Conservation (phyloP, 1,140 invertebrate genomes). For the Kradibia gibbosae region DNA sequence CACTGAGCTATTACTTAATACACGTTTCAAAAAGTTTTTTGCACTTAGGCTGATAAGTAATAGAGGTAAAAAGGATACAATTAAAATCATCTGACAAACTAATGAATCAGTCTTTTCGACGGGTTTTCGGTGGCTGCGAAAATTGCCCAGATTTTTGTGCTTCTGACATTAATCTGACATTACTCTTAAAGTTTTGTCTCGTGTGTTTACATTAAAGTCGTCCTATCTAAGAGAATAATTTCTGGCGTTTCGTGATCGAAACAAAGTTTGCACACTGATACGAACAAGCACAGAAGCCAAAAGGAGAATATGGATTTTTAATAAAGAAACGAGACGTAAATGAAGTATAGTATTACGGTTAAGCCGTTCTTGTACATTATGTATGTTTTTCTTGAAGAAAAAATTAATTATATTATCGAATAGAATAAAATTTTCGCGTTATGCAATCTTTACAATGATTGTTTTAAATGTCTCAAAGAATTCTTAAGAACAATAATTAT, state of each 20-base stretch:
- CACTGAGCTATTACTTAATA: conserved; percentile 12
- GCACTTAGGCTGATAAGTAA: not conserved
- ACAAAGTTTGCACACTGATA: conserved; percentile 39
- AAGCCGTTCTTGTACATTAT: not conserved
- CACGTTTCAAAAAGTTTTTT: not conserved
- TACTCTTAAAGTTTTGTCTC: conserved; percentile 38
- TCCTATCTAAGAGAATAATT: conserved; percentile 29
- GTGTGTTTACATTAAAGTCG: conserved; percentile 39
- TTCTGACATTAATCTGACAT: conserved; percentile 17
- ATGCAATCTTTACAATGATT: not conserved
- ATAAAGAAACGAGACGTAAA: conserved; percentile 42
- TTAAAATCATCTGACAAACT: not conserved
- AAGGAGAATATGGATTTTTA: conserved; percentile 30
- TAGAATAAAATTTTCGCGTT: not conserved
- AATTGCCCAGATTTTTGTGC: conserved; percentile 13
- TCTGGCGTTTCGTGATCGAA: conserved; percentile 34
- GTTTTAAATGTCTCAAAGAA: not conserved
- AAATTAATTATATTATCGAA: conserved; percentile 38
- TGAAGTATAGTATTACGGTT: conserved; percentile 31
- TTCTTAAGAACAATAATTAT: too few relatives aligned
- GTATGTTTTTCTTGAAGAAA: conserved; percentile 3
- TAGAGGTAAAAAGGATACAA: not conserved
- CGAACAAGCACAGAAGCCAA: conserved; percentile 20
- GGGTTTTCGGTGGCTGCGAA: conserved; percentile 13
- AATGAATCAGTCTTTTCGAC: conserved; percentile 44